Percentiles rank a stretch among this genome's conserved stretches.
phyloP scores from a whole-genome alignment of 2,113 vertebrate species.

The Cairina moschata region DNA sequence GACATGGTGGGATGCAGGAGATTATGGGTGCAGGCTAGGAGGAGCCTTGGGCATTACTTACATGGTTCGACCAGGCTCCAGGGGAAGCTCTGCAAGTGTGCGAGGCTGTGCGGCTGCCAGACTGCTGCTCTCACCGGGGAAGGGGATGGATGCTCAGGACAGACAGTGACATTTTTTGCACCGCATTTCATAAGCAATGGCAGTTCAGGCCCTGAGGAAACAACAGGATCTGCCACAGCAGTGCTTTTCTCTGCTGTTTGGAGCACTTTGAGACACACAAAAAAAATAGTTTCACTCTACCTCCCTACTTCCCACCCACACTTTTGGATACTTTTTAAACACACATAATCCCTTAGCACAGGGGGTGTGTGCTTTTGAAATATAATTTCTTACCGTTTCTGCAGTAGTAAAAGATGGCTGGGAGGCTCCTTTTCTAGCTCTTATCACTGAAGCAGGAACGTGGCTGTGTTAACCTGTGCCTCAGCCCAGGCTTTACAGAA shows the following conservation, averaged over 20 bases:
- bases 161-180: neutral
- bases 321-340: neutral
- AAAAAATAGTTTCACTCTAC: neutral
- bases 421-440: neutral
- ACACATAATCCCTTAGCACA: neutral
- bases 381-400: neutral
- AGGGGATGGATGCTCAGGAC: rapidly evolving
- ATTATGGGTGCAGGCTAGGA: neutral
- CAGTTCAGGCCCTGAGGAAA: neutral
- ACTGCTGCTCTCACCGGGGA: neutral
- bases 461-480: neutral
- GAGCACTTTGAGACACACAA: neutral
- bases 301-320: neutral
- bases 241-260: neutral
- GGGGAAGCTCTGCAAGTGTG: neutral
- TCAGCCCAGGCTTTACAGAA: neutral
- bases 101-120: neutral
- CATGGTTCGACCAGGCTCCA: rapidly evolving
- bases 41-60: neutral
- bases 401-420: neutral
- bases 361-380: neutral
- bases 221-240: neutral
- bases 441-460: neutral
- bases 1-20: rapidly evolving
- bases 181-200: neutral